Percentiles rank a stretch among this genome's conserved stretches.
phyloP scores from a whole-genome alignment of 2,113 vertebrate genomes.

The Mellivora capensis region DNA sequence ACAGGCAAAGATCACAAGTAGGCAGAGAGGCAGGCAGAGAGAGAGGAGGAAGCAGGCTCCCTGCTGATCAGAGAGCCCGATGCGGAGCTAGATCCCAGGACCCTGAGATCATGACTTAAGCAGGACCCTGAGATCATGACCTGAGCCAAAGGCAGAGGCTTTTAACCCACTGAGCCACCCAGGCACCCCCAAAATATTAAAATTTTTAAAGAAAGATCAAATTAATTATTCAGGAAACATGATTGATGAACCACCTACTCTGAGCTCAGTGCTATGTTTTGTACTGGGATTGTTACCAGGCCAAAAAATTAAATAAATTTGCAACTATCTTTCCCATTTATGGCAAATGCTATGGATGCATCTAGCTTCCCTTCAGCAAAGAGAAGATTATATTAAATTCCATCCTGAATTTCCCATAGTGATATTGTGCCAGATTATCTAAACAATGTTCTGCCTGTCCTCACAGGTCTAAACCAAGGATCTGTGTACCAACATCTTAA shows the following conservation, averaged over 20 bases:
- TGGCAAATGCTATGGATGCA: background rate
- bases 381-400: background rate
- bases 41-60: too few relatives aligned
- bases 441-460: background rate
- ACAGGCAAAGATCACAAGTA: too few relatives aligned
- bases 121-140: too few relatives aligned
- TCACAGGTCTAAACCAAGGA: background rate
- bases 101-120: too few relatives aligned
- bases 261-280: background rate
- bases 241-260: background rate
- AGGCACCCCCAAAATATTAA: background rate
- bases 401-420: background rate
- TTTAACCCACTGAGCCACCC: too few relatives aligned
- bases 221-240: background rate
- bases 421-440: background rate
- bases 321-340: background rate
- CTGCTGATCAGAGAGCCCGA: too few relatives aligned
- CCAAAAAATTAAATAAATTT: background rate
- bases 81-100: too few relatives aligned
- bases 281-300: background rate
- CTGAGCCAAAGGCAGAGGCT: too few relatives aligned
- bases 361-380: background rate
- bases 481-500: background rate
- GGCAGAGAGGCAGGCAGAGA: too few relatives aligned
- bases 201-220: background rate